Percentiles rank a stretch among this genome's conserved stretches.
These are phyloP conservation scores for Tribolium madens DNA, from an alignment of 1,140 invertebrate species.

Conservation along the genomic window DNA sequence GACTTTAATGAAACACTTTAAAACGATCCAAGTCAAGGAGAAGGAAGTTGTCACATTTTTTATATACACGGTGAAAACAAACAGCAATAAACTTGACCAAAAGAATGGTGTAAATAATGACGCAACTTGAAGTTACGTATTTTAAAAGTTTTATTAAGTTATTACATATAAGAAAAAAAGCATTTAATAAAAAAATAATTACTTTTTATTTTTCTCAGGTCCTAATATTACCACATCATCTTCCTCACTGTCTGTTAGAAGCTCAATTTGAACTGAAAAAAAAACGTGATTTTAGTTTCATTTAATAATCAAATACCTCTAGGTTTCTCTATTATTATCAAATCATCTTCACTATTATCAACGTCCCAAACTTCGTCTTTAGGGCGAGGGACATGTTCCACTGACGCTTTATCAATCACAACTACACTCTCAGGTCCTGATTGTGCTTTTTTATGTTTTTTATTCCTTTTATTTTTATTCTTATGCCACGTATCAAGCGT, in stretches of 20 bases:
- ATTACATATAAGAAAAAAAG: not conserved
- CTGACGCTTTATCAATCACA: constrained; percentile 50
- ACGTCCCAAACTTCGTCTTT: constrained; percentile 50
- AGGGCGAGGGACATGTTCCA: constrained; percentile 54
- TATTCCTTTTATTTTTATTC: constrained; percentile 54
- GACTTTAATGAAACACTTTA: constrained; percentile 95
- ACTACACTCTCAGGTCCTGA: constrained; percentile 2
- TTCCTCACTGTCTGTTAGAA: constrained; percentile 60
- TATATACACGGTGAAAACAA: constrained; percentile 96
- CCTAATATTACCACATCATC: constrained; percentile 58
- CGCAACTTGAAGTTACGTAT: constrained; percentile 65
- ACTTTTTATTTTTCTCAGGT: constrained; percentile 3
- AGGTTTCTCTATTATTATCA: constrained; percentile 29
- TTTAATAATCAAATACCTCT: constrained; percentile 5
- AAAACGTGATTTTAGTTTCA: not conserved
- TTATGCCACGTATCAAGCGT: constrained; percentile 54
- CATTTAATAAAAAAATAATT: constrained; percentile 47
- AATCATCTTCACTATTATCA: constrained; percentile 54
- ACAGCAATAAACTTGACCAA: constrained; percentile 92
- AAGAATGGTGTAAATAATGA: constrained; percentile 83
- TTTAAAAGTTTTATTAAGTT: constrained; percentile 46
- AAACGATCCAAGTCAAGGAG: constrained; percentile 91
- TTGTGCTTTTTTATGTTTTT: constrained; percentile 46
- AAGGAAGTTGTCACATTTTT: constrained; percentile 97
- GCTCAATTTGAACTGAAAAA: constrained; percentile 45